Evolutionary conservation across 2,113 vertebrate genomes (phyloP), one percentile per base, ranked within the genome.

Genomic region (Epinephelus moara): DNA sequence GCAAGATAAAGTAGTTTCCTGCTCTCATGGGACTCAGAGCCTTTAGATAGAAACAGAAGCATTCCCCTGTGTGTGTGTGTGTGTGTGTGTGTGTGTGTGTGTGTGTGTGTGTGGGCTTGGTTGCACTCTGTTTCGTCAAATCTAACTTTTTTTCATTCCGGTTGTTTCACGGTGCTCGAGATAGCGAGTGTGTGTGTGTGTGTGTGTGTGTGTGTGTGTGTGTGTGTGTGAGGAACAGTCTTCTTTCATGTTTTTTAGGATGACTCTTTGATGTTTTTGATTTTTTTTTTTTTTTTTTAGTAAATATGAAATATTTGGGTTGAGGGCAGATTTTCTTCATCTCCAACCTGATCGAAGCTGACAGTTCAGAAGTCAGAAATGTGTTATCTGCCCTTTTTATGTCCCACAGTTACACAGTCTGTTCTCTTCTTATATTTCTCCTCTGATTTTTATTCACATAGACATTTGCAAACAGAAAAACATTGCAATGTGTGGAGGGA

Each of bases 111-210:
- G 73, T 6, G 59, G 57, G 47, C 14, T 69, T 30, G 27, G 62
- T 84, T 88, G 69, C 76, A 81, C 33, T 68, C 18, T 19, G 50
- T 85, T 88, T 75, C 80, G 57, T 83, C 82, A 87, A 89, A 71
- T 78, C 49, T 8, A 25, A 33, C 21, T 1, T 59, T 78, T 63
- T 85, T 42, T 45, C 47, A 66, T 67, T 66, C 1, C 0, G 17
- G 45, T 72, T 84, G 57, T 81, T 82, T 75, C 25, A 75, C 5
- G 1, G 60, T 55, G 25, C 40, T 61, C 3, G 45, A 68, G 52
- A 83, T 49, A 75, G 21, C 6, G 1, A 27, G 45, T 49, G 37
- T 70, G 49, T 55, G 37, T 64, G 64, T 66, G 61, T 53, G 37
- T 73, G 14, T 42, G 42, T 64, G 55, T 78, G 69, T 57, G 55